Evolutionary conservation across 2,888 invertebrate genomes (phyloP).

Genomic region (Apodemia zela): DNA sequence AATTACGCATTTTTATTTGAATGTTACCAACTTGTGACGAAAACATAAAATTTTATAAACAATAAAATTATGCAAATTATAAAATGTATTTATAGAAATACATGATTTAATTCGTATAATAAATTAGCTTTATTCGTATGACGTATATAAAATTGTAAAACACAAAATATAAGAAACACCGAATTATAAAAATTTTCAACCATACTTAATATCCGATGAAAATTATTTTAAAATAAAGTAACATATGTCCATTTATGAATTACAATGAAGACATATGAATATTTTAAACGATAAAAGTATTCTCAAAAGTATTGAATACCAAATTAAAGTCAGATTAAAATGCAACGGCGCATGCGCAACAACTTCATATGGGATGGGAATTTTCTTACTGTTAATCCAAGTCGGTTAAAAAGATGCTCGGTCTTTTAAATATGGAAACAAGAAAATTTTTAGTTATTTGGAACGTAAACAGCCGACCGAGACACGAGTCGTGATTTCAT

Average conservation of each 20-base stretch:
- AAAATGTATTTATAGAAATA: too few relatives aligned
- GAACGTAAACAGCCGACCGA: conserved; percentile 71
- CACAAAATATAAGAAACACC: too few relatives aligned
- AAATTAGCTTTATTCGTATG: too few relatives aligned
- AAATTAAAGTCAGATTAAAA: neutral
- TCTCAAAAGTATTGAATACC: neutral
- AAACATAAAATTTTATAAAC: neutral
- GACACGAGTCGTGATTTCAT: conserved; percentile 77
- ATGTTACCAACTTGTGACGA: neutral
- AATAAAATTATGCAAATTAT: neutral
- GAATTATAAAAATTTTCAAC: too few relatives aligned
- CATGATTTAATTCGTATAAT: too few relatives aligned
- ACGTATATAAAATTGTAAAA: too few relatives aligned
- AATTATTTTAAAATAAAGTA: too few relatives aligned
- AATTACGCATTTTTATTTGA: neutral
- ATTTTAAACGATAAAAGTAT: neutral
- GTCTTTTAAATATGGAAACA: conserved; percentile 28
- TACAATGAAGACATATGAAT: too few relatives aligned
- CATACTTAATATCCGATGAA: too few relatives aligned
- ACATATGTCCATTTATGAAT: too few relatives aligned
- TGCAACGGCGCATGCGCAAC: neutral
- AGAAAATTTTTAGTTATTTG: conserved; percentile 63
- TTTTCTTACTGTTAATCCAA: neutral
- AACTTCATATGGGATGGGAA: neutral
- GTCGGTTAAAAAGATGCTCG: neutral